These are phyloP conservation scores for Syngnathus rostellatus DNA, from an alignment of 2,797 vertebrate species.

Conservation along the genomic window DNA sequence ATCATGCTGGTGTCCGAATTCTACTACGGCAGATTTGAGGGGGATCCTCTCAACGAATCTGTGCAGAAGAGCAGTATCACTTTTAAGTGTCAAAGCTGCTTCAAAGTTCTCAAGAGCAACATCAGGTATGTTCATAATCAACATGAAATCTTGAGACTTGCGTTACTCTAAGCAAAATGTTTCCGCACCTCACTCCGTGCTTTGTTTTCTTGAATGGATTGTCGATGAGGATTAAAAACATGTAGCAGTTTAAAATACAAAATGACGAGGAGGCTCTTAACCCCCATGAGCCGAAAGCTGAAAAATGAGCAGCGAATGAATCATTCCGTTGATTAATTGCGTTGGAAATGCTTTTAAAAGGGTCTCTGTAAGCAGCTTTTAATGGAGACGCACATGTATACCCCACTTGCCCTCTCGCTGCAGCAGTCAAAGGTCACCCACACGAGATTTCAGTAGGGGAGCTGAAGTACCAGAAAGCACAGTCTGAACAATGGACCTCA, in stretches of 20 bases:
- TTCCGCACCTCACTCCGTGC: neutral
- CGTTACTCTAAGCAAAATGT: neutral
- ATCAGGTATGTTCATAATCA: slow-evolving; percentile 74
- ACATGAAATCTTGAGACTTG: neutral
- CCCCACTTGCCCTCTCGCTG: slow-evolving; percentile 57
- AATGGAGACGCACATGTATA: slow-evolving; percentile 73
- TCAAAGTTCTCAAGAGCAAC: slow-evolving; percentile 96
- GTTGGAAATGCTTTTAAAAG: slow-evolving; percentile 63
- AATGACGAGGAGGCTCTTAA: slow-evolving; percentile 62
- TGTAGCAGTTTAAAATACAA: too few relatives aligned
- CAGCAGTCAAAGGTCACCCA: slow-evolving; percentile 70
- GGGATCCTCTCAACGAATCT: slow-evolving; percentile 52
- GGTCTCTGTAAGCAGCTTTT: slow-evolving; percentile 79
- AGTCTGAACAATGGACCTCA: slow-evolving; percentile 76
- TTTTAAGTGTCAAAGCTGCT: slow-evolving; percentile 96
- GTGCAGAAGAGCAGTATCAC: slow-evolving; percentile 69
- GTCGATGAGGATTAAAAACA: too few relatives aligned
- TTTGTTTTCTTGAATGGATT: neutral
- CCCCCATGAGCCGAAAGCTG: slow-evolving; percentile 59
- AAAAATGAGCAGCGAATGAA: slow-evolving; percentile 72
- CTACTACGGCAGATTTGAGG: slow-evolving; percentile 88
- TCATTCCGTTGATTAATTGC: slow-evolving; percentile 73
- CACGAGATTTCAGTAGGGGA: slow-evolving; percentile 71
- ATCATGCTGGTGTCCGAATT: slow-evolving; percentile 98
- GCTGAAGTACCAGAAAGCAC: slow-evolving; percentile 81